These are phyloP conservation scores for Mactromeris polynyma DNA, from an alignment of 2,888 invertebrate species.

Conservation along the genomic window DNA sequence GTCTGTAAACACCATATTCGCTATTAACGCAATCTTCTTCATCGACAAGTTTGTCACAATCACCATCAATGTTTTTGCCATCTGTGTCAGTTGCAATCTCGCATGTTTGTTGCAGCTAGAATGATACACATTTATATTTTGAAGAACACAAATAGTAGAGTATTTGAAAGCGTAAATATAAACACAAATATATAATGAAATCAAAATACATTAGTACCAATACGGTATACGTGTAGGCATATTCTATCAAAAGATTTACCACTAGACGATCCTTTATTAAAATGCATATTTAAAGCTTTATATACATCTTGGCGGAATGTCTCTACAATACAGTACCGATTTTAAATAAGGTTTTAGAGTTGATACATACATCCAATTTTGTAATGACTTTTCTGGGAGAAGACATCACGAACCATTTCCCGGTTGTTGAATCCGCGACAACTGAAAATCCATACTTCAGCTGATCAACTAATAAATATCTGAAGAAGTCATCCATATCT, in stretches of 20 bases:
- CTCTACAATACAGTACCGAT: neutral
- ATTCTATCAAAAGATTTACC: too few species aligned
- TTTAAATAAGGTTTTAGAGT: neutral
- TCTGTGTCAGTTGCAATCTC: neutral
- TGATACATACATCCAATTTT: neutral
- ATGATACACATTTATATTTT: too few species aligned
- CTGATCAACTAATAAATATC: neutral
- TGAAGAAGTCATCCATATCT: neutral
- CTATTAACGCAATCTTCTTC: slow-evolving; percentile 45
- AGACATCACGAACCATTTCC: slow-evolving; percentile 34
- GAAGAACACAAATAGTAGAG: too few species aligned
- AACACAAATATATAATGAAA: too few species aligned
- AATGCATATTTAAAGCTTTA: too few species aligned
- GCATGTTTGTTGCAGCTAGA: neutral
- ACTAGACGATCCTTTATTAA: too few species aligned
- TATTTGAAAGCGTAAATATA: too few species aligned
- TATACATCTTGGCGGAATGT: too few species aligned
- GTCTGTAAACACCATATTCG: slow-evolving; percentile 47
- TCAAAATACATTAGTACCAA: too few species aligned
- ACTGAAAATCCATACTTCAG: neutral
- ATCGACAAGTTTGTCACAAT: slow-evolving; percentile 52
- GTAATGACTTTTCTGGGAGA: neutral
- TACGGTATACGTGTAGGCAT: too few species aligned
- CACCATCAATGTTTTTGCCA: slow-evolving; percentile 41
- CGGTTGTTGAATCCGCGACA: neutral